phyloP scores from a whole-genome alignment of 2,113 vertebrate species.

The Urocitellus parryii region DNA sequence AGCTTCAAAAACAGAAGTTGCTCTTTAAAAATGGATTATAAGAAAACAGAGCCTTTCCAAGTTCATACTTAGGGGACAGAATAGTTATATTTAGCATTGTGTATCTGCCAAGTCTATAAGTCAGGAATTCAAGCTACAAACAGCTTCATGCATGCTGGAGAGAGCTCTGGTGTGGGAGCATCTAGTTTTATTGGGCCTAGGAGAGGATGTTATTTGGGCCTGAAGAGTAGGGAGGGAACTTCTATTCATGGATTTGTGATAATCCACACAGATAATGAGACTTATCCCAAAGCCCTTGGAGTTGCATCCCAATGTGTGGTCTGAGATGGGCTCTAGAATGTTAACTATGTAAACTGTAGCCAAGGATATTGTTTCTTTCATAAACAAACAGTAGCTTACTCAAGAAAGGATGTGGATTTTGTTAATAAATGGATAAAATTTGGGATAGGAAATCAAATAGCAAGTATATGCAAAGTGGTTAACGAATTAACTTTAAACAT shows the following conservation, averaged over 20 bases:
- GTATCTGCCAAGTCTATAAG: background rate
- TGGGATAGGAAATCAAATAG: background rate
- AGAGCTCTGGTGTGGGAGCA: background rate
- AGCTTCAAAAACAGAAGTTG: background rate
- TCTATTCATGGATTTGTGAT: background rate
- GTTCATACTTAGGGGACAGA: background rate
- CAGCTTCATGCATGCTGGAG: background rate
- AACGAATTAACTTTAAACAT: background rate
- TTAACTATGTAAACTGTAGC: background rate
- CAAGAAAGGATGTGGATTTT: background rate
- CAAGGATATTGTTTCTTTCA: background rate
- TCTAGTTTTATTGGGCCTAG: background rate
- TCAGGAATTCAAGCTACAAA: background rate
- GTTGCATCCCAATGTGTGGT: background rate
- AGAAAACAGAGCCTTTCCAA: conserved; percentile 31
- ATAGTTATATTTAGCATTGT: conserved; percentile 24
- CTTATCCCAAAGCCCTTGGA: background rate
- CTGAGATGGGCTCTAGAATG: background rate
- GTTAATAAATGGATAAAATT: background rate
- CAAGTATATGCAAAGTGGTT: background rate
- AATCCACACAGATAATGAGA: background rate
- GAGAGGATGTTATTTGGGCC: background rate
- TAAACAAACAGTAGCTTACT: background rate
- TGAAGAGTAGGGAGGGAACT: background rate
- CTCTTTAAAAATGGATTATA: conserved; percentile 26